These are phyloP conservation scores for Meiosimyza decipiens DNA, from an alignment of 2,888 invertebrate genomes.

Conservation along the genomic window DNA sequence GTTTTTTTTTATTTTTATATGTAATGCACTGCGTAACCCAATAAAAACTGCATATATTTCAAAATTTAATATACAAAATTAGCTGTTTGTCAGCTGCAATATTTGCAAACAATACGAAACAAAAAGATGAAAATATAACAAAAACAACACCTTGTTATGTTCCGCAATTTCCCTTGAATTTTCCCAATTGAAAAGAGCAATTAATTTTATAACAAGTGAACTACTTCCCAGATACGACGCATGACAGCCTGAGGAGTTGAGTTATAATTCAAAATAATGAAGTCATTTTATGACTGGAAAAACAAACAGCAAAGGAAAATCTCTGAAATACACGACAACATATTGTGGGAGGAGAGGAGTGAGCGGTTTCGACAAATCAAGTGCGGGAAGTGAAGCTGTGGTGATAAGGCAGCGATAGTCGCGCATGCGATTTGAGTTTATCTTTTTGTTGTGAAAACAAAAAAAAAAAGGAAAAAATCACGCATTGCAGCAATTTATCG, in stretches of 20 bases:
- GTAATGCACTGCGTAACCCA: background rate
- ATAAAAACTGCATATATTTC: conserved; percentile 7
- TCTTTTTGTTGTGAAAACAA: too few species aligned
- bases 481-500: conserved; percentile 3
- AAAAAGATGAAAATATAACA: background rate
- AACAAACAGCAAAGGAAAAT: background rate
- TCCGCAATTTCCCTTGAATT: conserved; percentile 16
- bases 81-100: conserved; percentile 10
- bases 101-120: conserved; percentile 11
- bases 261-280: conserved; percentile 9
- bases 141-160: conserved; percentile 12
- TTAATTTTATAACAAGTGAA: too few species aligned
- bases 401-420: too few species aligned
- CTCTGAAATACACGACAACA: background rate
- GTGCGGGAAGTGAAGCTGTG: too few species aligned
- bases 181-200: too few species aligned
- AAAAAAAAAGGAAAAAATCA: background rate
- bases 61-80: background rate
- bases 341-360: background rate
- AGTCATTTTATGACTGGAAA: conserved; percentile 4
- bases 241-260: background rate
- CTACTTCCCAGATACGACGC: conserved; percentile 11
- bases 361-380: too few species aligned
- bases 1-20: too few species aligned
- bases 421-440: too few species aligned